Base-by-base conservation (phyloP, 2,113 vertebrate species). In the Aleadryas rufinucha region DNA sequence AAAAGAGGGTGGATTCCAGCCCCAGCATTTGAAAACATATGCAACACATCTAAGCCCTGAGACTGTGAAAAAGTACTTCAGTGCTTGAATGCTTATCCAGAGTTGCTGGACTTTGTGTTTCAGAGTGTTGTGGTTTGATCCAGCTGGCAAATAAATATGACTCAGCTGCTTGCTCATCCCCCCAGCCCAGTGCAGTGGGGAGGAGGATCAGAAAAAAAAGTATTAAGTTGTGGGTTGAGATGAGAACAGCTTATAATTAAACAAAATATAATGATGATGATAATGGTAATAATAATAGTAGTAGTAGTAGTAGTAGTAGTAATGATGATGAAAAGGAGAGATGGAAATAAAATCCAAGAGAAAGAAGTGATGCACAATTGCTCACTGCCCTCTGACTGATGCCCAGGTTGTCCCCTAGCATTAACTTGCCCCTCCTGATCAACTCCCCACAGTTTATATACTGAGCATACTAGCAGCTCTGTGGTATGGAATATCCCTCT, bases 351-450 rank as follows among this genome's bases (percentile, higher is more conserved):
- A 84, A 69, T 35, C 15, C 31, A 33, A 63, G 41, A 49, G 26
- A 61, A 75, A 54, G 35, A 42, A 69, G 17, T 63, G 13, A 56
- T 63, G 18, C 12, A 49, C 22, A 49, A 14, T 37, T 70, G 12
- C 49, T 63, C 41, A 20, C 22, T 41, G 56, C 18, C 3, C 5
- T 27, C 26, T 70, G 41, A 56, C 12, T 0, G 0, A 42, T 61
- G 35, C 12, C 33, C 19, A 53, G 24, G 20, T 28, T 45, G 11
- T 53, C 13, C 16, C 47, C 23, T 14, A 8, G 47, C 47, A 49
- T 24, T 14, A 49, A 24, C 13, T 24, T 49, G 23, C 47, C 23
- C 47, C 47, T 49, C 21, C 47, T 49, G 47, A 22, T 49, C 47
- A 49, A 24, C 47, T 63, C 8, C 11, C 2, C 13, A 6, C 5